A percentile compares a stretch with the other conserved stretches of the same genome.
Evolutionary conservation across 2,113 vertebrate species (phyloP).

Genomic region (Dicrurus megarhynchus): DNA sequence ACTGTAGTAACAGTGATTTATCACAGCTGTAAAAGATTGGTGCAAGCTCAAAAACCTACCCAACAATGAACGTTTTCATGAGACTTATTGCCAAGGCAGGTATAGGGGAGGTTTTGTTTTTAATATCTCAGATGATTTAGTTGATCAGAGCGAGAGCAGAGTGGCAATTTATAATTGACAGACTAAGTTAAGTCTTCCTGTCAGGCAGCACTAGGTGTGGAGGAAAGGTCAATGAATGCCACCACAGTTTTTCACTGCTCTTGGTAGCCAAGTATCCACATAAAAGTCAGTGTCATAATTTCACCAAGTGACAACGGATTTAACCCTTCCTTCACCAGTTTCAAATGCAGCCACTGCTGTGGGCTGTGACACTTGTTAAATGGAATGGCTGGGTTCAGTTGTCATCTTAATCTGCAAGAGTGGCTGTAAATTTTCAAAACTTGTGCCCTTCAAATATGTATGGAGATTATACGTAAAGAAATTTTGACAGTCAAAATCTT

Average conservation of each 20-base stretch:
- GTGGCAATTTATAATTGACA: conserved; percentile 25
- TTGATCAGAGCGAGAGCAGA: conserved; percentile 13
- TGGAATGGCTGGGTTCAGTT: neutral
- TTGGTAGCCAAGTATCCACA: neutral
- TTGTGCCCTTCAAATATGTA: neutral
- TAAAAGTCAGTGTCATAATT: neutral
- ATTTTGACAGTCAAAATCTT: conserved; percentile 6
- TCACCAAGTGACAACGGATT: neutral
- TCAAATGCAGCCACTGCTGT: neutral
- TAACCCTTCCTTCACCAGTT: neutral
- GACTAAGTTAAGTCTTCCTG: neutral
- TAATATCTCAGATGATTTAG: conserved; percentile 29
- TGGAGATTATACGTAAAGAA: neutral
- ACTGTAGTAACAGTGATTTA: conserved; percentile 4
- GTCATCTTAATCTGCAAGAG: neutral
- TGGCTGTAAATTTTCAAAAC: neutral
- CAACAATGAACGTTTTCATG: neutral
- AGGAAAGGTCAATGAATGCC: conserved; percentile 10
- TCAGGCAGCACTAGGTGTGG: neutral
- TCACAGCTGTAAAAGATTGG: neutral
- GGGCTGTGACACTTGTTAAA: neutral
- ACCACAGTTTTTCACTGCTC: neutral
- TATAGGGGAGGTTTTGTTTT: conserved; percentile 11
- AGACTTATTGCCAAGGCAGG: neutral
- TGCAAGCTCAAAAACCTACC: neutral